Conservation (phyloP, 2,797 vertebrate species). For the Ibycter americanus region DNA sequence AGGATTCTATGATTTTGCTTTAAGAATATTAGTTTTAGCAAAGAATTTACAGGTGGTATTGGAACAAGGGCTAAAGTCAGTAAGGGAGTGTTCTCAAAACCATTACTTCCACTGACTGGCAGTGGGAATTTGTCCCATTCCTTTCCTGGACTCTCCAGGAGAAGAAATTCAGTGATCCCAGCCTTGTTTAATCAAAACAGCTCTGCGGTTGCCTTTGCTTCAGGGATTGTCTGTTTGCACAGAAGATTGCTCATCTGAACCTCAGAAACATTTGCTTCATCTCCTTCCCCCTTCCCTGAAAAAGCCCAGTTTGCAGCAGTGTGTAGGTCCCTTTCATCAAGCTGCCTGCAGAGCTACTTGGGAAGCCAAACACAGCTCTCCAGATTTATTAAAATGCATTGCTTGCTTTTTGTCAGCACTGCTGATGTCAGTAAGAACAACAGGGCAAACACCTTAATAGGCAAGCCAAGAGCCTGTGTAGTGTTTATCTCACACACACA, state of each 20-base stretch:
- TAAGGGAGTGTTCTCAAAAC: not conserved
- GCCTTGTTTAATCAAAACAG: not conserved
- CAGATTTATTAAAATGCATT: not conserved
- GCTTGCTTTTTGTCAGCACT: not conserved
- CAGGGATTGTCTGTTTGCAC: not conserved
- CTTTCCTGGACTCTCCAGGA: not conserved
- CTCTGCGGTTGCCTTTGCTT: not conserved
- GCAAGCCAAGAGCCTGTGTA: not conserved
- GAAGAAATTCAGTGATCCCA: not conserved
- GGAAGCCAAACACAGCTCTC: not conserved
- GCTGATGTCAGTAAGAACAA: not conserved
- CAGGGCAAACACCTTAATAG: not conserved
- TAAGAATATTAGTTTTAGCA: not conserved
- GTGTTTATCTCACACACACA: not conserved
- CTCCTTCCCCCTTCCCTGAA: not conserved
- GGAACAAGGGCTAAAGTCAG: not conserved
- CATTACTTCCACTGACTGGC: not conserved
- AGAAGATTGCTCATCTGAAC: not conserved
- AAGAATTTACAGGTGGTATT: not conserved
- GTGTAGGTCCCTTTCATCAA: not conserved
- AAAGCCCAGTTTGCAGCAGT: not conserved
- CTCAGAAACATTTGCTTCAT: not conserved
- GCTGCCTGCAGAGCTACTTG: not conserved
- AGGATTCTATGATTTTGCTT: not conserved
- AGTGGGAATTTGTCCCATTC: not conserved